Evolutionary conservation across 2,888 invertebrate species (phyloP).

Genomic region (Acanthococcus lagerstroemiae): DNA sequence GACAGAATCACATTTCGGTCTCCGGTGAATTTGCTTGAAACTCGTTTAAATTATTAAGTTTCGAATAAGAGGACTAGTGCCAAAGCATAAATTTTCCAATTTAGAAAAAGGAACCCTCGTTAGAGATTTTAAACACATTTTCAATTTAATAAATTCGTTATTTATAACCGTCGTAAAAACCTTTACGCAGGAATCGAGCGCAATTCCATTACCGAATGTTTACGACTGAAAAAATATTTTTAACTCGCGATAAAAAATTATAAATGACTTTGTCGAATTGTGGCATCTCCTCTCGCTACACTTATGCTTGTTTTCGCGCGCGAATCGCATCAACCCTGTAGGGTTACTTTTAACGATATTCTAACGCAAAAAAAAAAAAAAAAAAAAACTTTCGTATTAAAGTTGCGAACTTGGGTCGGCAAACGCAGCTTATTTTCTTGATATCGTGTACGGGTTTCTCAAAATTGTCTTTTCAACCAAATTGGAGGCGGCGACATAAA

Average conservation of each 20-base stretch:
- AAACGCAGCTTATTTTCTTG: not conserved
- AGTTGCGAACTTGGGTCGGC: not conserved
- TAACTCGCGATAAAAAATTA: conserved; percentile 20
- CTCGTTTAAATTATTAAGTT: conserved; percentile 5
- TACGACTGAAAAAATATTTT: conserved; percentile 16
- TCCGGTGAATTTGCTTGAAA: not conserved
- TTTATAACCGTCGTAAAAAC: conserved; percentile 30
- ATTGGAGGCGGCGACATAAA: not conserved
- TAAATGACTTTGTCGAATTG: conserved; percentile 27
- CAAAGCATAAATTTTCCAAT: conserved; percentile 17
- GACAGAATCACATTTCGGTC: not conserved
- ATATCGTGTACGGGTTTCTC: not conserved
- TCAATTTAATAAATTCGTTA: conserved; percentile 29
- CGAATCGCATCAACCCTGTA: conserved; percentile 8
- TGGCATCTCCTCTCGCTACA: not conserved
- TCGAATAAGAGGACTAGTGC: conserved; percentile 2
- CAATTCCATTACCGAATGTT: conserved; percentile 28
- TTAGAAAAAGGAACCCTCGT: conserved; percentile 6
- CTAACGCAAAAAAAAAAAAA: conserved; percentile 20
- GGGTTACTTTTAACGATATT: conserved; percentile 27
- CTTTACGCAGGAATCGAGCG: conserved; percentile 21
- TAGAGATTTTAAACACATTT: conserved; percentile 24
- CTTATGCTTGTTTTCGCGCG: not conserved
- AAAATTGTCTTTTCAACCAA: not conserved
- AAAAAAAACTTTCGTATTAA: conserved; percentile 14